phyloP scores from a whole-genome alignment of 2,888 invertebrate species.

The Tetanocera ferruginea region DNA sequence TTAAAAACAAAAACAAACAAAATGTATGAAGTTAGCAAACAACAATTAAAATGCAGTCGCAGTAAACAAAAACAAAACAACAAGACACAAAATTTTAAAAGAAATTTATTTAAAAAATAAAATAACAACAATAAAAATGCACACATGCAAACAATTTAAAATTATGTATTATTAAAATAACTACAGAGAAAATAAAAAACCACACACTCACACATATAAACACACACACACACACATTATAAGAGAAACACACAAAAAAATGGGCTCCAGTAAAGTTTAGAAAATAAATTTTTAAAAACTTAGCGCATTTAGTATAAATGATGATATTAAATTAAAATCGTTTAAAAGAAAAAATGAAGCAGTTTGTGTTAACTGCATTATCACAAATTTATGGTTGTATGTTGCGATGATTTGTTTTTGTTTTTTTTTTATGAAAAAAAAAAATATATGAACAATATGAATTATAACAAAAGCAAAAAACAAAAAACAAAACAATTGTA shows the following conservation, averaged over 20 bases:
- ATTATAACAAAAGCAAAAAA: conserved; percentile 48
- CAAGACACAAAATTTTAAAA: conserved; percentile 20
- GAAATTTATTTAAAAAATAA: conserved; percentile 37
- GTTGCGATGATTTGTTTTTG: conserved; percentile 52
- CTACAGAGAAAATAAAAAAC: neutral
- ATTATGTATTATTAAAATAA: neutral
- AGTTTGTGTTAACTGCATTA: conserved; percentile 29
- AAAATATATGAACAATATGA: conserved; percentile 47
- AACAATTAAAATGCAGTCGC: neutral
- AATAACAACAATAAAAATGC: neutral
- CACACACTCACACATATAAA: conserved; percentile 5
- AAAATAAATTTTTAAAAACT: conserved; percentile 40
- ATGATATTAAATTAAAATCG: conserved; percentile 40
- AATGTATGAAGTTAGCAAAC: neutral
- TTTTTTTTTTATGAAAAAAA: conserved; percentile 48
- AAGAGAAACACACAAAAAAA: conserved; percentile 21
- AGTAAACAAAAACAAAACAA: neutral
- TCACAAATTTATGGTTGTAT: conserved; percentile 54
- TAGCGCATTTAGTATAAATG: conserved; percentile 38
- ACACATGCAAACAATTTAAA: neutral
- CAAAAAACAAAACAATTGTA: conserved; percentile 40
- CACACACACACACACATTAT: conserved; percentile 42
- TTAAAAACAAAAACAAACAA: neutral
- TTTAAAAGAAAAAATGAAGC: conserved; percentile 17
- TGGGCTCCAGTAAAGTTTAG: conserved; percentile 30